Base-by-base conservation (phyloP, 2,888 invertebrate species). In the Ariolimax columbianus region DNA sequence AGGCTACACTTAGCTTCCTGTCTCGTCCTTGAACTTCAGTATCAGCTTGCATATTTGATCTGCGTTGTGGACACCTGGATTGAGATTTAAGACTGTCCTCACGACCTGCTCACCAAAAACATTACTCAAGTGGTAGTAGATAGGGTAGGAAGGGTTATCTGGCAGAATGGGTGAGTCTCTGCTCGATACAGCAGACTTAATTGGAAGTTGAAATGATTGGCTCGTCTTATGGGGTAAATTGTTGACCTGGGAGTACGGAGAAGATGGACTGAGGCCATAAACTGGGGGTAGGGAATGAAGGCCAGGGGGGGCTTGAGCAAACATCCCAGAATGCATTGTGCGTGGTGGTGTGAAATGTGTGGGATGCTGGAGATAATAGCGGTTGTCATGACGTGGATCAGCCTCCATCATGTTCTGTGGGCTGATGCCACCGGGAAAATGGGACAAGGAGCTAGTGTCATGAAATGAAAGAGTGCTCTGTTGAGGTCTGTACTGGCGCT, bases 51-150 rank as follows among this genome's bases (percentile, higher is more conserved):
- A 83, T 23, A 77, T 26, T 23, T 77, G 23, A 23, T 68, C 70
- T 38, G 83, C 70, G 6, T 77, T 30, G 2, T 55, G 36, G n/a
- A 78, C 70, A 38, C 70, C 38, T 3, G 98, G 98, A 94, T 97
- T 96, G 88, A 97, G 95, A 87, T 96, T 96, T 97, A 99, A 97
- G 0, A 97, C 98, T 81, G 96, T 96, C 82, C 96, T 96, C 26
- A 98, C 98, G 92, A 97, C 97, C 89, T 97, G 96, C 92, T 97
- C 97, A 0, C 98, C 97, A 94, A 99, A 99, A 85, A 98, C 96
- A 82, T 97, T 97, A n/a, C 97, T 96, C 88, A 99, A 95, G 94
- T 98, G 97, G 94, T 96, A 98, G 94, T 97, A 97, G 92, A 98
- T 95, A 89, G 96, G 96, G 47, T 96, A 95, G 0, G 97, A 95